Evolutionary conservation across 2,113 vertebrate genomes (phyloP), one percentile per base, ranked within the genome.

Genomic region (Rhinopomastus cyanomelas): DNA sequence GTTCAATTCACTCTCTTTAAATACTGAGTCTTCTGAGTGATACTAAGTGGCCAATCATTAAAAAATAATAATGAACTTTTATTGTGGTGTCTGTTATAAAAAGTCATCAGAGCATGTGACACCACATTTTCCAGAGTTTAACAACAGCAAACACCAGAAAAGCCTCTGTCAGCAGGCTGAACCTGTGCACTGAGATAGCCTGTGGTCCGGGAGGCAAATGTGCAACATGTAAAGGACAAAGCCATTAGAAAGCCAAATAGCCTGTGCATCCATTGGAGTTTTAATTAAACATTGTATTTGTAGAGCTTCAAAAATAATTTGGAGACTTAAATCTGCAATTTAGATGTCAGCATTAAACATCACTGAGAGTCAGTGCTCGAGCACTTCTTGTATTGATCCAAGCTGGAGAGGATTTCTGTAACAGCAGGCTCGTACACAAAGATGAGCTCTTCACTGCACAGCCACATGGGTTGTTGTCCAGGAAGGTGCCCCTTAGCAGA

Each of bases 281-380:
- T 94, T 93, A 92, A 94, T 96, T 93, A 94, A 89, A 82, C 3
- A 2, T 49, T 81, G 32, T 93, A 36, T 96, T 94, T 96, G 78
- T 85, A 82, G 69, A 93, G 66, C 65, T 89, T 59, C 17, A 78
- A 81, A 88, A 84, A 94, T 53, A 61, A 88, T 88, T 81, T 81
- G 36, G 75, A 94, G 94, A 73, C 39, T 73, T 88, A 85, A 71
- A 88, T 96, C 88, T 72, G 49, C 2, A 6, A 61, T 86, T 79
- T 85, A 87, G 92, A 91, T 76, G 69, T 74, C 85, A 67, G 42
- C 73, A 65, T 61, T 59, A 71, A 72, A 56, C 44, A 25, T 34
- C 36, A 61, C 14, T 51, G 64, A 39, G 91, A 85, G 49, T 72
- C 76, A 55, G 49, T 0, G 0, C 83, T 91, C 68, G 69, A 52